Conservation (phyloP, 92 coral and sea anemone genomes). For the Pocillopora grandis region DNA sequence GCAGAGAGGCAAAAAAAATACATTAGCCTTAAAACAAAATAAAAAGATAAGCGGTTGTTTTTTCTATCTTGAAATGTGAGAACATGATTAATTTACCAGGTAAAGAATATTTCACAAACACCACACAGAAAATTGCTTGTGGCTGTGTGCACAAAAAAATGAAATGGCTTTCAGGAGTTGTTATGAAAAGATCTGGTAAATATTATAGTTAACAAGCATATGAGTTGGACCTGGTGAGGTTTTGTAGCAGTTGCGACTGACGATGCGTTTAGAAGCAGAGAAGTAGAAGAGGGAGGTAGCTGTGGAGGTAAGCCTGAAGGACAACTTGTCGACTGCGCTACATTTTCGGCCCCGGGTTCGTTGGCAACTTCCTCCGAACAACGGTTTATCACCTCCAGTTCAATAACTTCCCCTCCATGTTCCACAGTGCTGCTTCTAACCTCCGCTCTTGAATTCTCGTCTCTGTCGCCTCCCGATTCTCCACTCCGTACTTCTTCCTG, state of each 20-base stretch:
- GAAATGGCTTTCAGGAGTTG: constrained; percentile 4
- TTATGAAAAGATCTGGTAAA: constrained; percentile 26
- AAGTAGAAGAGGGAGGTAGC: constrained; percentile 26
- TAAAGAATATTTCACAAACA: too few relatives aligned
- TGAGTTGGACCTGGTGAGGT: constrained; percentile 40
- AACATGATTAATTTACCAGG: too few relatives aligned
- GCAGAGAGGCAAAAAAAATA: too few relatives aligned
- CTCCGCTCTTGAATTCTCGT: constrained; percentile 56
- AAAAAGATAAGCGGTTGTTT: too few relatives aligned
- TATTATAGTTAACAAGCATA: constrained; percentile 24
- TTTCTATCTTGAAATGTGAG: too few relatives aligned
- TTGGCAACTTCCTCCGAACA: constrained; percentile 59
- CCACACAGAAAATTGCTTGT: neutral
- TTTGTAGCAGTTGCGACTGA: constrained; percentile 43
- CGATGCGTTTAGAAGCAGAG: constrained; percentile 30
- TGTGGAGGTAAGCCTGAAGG: constrained; percentile 35
- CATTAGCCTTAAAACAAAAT: too few relatives aligned
- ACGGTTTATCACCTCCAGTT: constrained; percentile 80
- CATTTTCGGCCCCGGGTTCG: constrained; percentile 42
- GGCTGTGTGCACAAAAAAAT: neutral
- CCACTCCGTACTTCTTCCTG: constrained; percentile 39
- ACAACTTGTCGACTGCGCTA: constrained; percentile 30
- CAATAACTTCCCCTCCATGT: constrained; percentile 75
- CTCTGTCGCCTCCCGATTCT: constrained; percentile 59
- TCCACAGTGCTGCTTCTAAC: constrained; percentile 61